Evolutionary conservation across 1,140 invertebrate species (phyloP).

Genomic region (Scaptomyza pallida): DNA sequence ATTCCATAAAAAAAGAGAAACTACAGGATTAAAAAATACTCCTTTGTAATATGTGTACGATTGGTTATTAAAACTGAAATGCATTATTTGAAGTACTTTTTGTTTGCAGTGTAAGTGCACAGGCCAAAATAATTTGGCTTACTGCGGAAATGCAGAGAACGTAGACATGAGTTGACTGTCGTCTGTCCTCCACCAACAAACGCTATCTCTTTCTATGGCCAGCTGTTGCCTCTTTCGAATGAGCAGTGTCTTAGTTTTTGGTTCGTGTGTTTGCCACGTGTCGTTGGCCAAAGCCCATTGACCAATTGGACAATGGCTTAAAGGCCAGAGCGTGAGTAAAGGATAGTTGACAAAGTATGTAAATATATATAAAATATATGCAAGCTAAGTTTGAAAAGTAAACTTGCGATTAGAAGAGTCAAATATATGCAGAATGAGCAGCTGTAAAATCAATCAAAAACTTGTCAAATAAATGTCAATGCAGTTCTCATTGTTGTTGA

Average conservation of each 20-base stretch:
- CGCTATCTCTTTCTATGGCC: constrained; percentile 53
- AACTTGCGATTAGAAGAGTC: constrained; percentile 59
- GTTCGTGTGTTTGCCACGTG: constrained; percentile 77
- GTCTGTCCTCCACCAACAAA: constrained; percentile 16
- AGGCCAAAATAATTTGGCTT: constrained; percentile 75
- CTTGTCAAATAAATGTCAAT: constrained; percentile 81
- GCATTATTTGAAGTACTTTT: not conserved
- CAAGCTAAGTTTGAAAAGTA: constrained; percentile 68
- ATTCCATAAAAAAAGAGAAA: no score
- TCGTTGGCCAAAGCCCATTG: constrained; percentile 64
- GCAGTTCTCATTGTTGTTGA: constrained; percentile 11
- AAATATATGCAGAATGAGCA: constrained; percentile 42
- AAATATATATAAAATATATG: constrained; percentile 44
- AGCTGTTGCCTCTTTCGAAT: constrained; percentile 53
- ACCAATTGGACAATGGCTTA: constrained; percentile 58
- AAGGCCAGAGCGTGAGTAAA: not conserved
- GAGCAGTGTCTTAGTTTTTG: constrained; percentile 12
- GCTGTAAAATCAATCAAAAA: constrained; percentile 82
- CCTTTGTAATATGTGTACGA: no score
- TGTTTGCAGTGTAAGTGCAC: constrained; percentile 51
- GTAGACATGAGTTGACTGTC: constrained; percentile 22
- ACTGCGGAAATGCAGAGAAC: constrained; percentile 55
- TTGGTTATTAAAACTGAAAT: no score
- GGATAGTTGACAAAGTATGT: not conserved
- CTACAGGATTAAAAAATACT: no score